Percentiles rank a stretch among this genome's conserved stretches.
phyloP scores from a whole-genome alignment of 2,113 vertebrate species.

The Phalacrocorax pelagicus region DNA sequence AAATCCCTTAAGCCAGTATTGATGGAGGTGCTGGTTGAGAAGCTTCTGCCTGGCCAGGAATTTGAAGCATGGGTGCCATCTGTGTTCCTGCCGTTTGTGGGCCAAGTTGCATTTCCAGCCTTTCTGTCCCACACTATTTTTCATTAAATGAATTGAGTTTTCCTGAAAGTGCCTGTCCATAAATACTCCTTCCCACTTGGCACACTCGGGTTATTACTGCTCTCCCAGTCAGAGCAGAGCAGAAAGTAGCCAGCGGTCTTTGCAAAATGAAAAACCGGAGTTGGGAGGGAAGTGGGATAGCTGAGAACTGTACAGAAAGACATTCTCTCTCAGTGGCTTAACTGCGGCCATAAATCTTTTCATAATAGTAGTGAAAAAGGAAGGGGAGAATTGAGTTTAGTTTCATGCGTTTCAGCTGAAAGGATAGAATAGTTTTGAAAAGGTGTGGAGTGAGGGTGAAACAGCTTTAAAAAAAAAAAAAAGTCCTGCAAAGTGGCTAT shows the following conservation, averaged over 20 bases:
- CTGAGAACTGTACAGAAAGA: not conserved
- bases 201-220: not conserved
- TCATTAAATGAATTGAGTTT: constrained; percentile 36
- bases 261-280: not conserved
- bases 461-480: not conserved
- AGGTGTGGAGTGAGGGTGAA: not conserved
- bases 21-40: not conserved
- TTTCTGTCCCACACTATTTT: not conserved
- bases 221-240: not conserved
- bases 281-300: not conserved
- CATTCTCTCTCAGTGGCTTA: not conserved
- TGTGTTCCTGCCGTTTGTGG: not conserved
- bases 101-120: constrained; percentile 19
- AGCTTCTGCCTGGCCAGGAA: not conserved
- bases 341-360: not conserved
- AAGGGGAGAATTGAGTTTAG: not conserved
- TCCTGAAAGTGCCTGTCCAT: not conserved
- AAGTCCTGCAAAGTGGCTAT: not conserved
- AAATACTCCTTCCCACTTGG: not conserved
- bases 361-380: not conserved
- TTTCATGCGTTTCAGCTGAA: not conserved
- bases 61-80: not conserved
- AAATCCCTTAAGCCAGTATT: not conserved
- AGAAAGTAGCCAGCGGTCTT: not conserved
- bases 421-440: not conserved